phyloP scores from a whole-genome alignment of 2,113 vertebrate species.

The Dromaius novaehollandiae region DNA sequence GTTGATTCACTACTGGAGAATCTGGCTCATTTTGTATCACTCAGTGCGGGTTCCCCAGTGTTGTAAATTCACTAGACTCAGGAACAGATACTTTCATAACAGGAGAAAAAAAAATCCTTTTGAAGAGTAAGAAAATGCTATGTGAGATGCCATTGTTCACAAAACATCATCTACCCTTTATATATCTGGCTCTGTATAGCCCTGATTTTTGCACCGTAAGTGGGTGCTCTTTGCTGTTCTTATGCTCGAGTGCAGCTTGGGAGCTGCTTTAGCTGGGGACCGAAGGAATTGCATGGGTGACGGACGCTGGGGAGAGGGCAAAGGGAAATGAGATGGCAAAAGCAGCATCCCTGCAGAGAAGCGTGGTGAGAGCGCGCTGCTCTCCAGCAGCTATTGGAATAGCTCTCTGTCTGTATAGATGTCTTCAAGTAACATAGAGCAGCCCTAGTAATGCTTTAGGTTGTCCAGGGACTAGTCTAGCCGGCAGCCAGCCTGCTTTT shows the following conservation, averaged over 20 bases:
- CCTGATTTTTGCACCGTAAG: background rate
- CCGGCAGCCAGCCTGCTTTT: background rate
- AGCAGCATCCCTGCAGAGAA: background rate
- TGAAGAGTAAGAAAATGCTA: background rate
- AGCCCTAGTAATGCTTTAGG: background rate
- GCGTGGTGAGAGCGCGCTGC: background rate
- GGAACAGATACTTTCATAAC: background rate
- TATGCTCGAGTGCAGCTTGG: background rate
- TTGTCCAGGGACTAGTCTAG: background rate
- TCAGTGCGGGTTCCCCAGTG: background rate
- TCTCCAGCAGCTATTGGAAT: background rate
- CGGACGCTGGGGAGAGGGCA: background rate
- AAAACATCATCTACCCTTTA: background rate
- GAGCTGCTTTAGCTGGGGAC: background rate
- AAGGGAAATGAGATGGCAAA: background rate
- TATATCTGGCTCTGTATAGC: background rate
- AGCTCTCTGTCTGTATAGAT: accelerated
- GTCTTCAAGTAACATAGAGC: accelerated
- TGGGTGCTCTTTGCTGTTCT: background rate
- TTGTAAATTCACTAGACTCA: background rate
- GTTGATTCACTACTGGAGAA: background rate
- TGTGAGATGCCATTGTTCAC: background rate
- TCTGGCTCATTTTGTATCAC: background rate
- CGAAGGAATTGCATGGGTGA: background rate
- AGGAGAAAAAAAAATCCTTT: background rate